Conservation (phyloP, 2,113 vertebrate species). For the Thymallus thymallus region DNA sequence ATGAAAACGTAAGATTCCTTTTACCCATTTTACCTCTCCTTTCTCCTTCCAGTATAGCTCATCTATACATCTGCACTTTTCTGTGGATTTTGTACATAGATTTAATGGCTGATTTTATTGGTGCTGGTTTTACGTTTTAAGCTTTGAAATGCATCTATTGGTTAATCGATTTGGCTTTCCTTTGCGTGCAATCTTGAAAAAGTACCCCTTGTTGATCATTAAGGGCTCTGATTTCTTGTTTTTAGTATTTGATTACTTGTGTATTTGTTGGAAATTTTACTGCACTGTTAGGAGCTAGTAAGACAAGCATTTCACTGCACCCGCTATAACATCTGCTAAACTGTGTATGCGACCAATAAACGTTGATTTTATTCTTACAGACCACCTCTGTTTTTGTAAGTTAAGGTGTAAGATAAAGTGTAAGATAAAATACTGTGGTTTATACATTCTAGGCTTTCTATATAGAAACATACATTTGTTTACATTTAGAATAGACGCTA, state of each 20-base stretch:
- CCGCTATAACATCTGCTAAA: too few species aligned
- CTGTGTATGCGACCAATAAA: slow-evolving; percentile 49
- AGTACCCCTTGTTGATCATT: slow-evolving; percentile 65
- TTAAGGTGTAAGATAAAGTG: slow-evolving; percentile 59
- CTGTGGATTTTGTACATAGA: slow-evolving; percentile 66
- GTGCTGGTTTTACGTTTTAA: slow-evolving; percentile 62
- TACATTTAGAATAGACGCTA: slow-evolving; percentile 20
- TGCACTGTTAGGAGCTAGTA: too few species aligned
- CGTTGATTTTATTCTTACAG: slow-evolving; percentile 29
- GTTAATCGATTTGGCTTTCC: slow-evolving; percentile 63
- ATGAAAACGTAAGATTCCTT: slow-evolving; percentile 87
- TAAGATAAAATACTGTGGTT: slow-evolving; percentile 58
- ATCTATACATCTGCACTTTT: slow-evolving; percentile 32
- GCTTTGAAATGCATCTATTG: slow-evolving; percentile 63
- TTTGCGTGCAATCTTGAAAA: slow-evolving; percentile 62
- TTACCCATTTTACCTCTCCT: slow-evolving; percentile 44
- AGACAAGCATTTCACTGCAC: too few species aligned
- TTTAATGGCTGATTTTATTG: slow-evolving; percentile 67
- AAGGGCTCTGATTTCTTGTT: slow-evolving; percentile 58
- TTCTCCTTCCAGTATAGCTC: slow-evolving; percentile 25
- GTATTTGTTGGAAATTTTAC: too few species aligned
- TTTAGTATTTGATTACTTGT: too few species aligned
- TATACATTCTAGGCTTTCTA: slow-evolving; percentile 40
- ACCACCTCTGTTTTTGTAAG: slow-evolving; percentile 49
- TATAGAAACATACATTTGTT: slow-evolving; percentile 31